A percentile compares a stretch with the other conserved stretches of the same genome.
Evolutionary conservation across 2,113 vertebrate species (phyloP).

Genomic region (Apodemus sylvaticus): DNA sequence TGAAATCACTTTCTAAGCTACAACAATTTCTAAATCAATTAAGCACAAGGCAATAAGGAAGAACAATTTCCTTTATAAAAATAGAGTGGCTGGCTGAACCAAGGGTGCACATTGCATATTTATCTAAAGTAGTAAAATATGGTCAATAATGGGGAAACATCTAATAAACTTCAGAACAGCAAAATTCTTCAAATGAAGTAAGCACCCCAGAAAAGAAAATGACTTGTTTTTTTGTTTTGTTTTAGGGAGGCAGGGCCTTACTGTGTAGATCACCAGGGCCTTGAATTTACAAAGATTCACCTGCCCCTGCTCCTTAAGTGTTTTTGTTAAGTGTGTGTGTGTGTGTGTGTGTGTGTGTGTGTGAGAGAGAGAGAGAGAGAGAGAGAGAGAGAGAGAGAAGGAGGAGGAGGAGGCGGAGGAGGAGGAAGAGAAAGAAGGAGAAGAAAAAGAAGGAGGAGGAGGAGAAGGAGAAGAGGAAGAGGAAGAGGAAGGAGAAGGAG

Average conservation of each 20-base stretch:
- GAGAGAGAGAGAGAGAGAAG: too few relatives aligned
- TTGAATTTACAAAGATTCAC: background rate
- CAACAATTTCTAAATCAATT: constrained; percentile 29
- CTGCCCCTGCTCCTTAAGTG: background rate
- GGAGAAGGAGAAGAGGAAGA: too few relatives aligned
- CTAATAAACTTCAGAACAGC: background rate
- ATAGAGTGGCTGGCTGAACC: background rate
- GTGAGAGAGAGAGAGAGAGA: too few relatives aligned
- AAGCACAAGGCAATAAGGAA: background rate
- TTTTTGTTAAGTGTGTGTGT: too few relatives aligned
- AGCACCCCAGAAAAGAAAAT: background rate
- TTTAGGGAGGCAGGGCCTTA: background rate
- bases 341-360: background rate
- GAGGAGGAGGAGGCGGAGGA: too few relatives aligned
- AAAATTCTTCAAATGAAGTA: background rate
- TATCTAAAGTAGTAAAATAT: constrained; percentile 8
- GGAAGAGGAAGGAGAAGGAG: too few relatives aligned
- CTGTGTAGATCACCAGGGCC: background rate
- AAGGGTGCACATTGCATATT: background rate
- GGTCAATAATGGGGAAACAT: background rate
- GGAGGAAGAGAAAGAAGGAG: too few relatives aligned
- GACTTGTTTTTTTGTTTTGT: background rate
- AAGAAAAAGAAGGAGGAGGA: too few relatives aligned
- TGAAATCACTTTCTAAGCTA: constrained; percentile 49
- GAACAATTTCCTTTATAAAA: background rate